Base-by-base conservation (phyloP, 2,797 vertebrate genomes). In the Rhinoraja longicauda region DNA sequence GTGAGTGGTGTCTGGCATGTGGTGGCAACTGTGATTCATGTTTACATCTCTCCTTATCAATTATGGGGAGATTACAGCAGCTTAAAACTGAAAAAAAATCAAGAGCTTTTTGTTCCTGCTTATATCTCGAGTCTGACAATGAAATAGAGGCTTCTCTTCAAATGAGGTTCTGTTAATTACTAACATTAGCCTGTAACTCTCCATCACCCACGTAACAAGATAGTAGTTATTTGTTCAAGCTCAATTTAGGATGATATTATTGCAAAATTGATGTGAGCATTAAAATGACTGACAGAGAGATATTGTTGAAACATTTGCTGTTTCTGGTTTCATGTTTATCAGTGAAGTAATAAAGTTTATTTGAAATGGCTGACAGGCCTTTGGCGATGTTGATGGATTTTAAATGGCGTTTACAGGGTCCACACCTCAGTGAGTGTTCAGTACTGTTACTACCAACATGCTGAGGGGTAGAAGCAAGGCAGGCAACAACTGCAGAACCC, bases 311-410 rank as follows among this genome's bases (percentile, higher is more conserved):
- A 77, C 76, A 36, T 77, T 88, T n/a, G n/a, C n/a, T 19, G 5
- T 86, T 86, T 7, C 15, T 62, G 57, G n/a, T 86, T 86, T 32
- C 57, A 67, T 88, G 62, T 88, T 67, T 88, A 67, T 88, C 62
- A 88, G 62, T 67, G n/a, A 24, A 36, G 84, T 67, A 64, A 88
- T 88, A 67, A 88, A 88, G 84, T 88, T 88, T 67, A 88, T 67
- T 88, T 67, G 10, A 88, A 88, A 88, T 67, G 59, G 62, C 17
- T 67, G 84, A 2, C 62, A 36, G 59, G 17, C 84, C 29, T 36
- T 21, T 88, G 62, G 62, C 84, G 67, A 67, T 24, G 84, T 67
- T 32, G 84, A 32, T 88, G 84, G 59, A 36, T 67, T 24, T 67
- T 67, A 67, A 88, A 67, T 19, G 24, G 84, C 12, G 32, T 59